A percentile compares a stretch with the other conserved stretches of the same genome.
phyloP scores from a whole-genome alignment of 2,888 invertebrate genomes.

The Yponomeuta sedellus region DNA sequence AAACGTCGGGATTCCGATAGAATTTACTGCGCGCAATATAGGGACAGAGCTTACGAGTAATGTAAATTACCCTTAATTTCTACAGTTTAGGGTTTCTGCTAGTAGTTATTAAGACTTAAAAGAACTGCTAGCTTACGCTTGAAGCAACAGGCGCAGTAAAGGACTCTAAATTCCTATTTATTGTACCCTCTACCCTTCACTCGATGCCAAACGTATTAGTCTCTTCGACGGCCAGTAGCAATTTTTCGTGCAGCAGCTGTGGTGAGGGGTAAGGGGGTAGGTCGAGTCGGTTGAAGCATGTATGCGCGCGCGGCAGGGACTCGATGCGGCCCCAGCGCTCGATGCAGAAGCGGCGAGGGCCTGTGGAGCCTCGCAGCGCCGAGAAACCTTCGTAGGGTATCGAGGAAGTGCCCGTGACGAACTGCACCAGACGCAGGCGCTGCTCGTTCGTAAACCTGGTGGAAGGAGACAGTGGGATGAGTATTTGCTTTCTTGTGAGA shows the following conservation, averaged over 20 bases:
- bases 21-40: not conserved
- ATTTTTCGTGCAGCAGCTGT: constrained; percentile 92
- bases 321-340: constrained; percentile 98
- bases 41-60: not conserved
- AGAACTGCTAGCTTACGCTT: not conserved
- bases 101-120: not conserved
- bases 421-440: constrained; percentile 92
- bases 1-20: too few species aligned
- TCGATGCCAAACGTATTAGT: constrained; percentile 98
- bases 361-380: constrained; percentile 95
- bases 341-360: constrained; percentile 96
- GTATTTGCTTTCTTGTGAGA: not conserved
- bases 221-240: constrained; percentile 95
- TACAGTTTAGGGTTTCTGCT: not conserved
- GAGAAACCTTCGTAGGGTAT: constrained; percentile 98
- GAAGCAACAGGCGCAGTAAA: not conserved
- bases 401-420: constrained; percentile 98
- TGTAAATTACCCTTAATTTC: not conserved
- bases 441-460: constrained; percentile 94
- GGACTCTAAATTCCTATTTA: not conserved
- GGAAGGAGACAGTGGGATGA: constrained; percentile 21
- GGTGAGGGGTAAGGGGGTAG: constrained; percentile 96
- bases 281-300: constrained; percentile 98
- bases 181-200: constrained; percentile 43
- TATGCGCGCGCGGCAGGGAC: constrained; percentile 96